phyloP scores from a whole-genome alignment of 1,140 invertebrate species.

The Hermetia illucens region DNA sequence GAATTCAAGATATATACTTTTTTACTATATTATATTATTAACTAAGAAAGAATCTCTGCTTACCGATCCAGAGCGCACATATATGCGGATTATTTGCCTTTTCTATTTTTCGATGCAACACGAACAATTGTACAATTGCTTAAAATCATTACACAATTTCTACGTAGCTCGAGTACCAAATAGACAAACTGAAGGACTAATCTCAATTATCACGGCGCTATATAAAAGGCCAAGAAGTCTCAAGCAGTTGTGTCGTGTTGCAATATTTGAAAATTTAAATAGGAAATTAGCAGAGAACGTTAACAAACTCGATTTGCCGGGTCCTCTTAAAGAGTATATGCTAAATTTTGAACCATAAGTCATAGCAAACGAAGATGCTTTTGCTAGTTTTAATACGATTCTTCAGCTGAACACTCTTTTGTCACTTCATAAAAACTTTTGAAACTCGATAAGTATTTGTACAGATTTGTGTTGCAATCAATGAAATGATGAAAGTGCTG shows the following conservation, averaged over 20 bases:
- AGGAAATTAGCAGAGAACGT: constrained; percentile 45
- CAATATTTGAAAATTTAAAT: constrained; percentile 46
- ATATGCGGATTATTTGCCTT: constrained; percentile 46
- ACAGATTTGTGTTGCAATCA: too few species aligned
- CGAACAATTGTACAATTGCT: constrained; percentile 42
- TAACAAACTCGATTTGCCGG: constrained; percentile 50
- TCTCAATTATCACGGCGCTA: constrained; percentile 41
- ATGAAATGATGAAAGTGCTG: too few species aligned
- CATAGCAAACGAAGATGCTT: too few species aligned
- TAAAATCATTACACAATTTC: constrained; percentile 46
- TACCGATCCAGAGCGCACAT: constrained; percentile 43
- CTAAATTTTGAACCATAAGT: constrained; percentile 48
- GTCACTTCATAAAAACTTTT: too few species aligned
- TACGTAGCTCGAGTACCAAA: constrained; percentile 50
- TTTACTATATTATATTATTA: constrained; percentile 53
- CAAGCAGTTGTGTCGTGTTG: constrained; percentile 48
- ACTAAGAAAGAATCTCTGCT: constrained; percentile 52
- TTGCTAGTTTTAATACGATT: too few species aligned
- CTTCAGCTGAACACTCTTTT: too few species aligned
- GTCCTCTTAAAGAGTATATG: constrained; percentile 51
- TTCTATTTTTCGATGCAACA: constrained; percentile 56
- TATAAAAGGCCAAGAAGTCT: constrained; percentile 46
- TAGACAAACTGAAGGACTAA: constrained; percentile 42
- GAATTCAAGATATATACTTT: constrained; percentile 44
- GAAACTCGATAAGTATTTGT: too few species aligned